These are phyloP conservation scores for Eospalax fontanierii DNA, from an alignment of 2,797 vertebrate species.

Conservation along the genomic window DNA sequence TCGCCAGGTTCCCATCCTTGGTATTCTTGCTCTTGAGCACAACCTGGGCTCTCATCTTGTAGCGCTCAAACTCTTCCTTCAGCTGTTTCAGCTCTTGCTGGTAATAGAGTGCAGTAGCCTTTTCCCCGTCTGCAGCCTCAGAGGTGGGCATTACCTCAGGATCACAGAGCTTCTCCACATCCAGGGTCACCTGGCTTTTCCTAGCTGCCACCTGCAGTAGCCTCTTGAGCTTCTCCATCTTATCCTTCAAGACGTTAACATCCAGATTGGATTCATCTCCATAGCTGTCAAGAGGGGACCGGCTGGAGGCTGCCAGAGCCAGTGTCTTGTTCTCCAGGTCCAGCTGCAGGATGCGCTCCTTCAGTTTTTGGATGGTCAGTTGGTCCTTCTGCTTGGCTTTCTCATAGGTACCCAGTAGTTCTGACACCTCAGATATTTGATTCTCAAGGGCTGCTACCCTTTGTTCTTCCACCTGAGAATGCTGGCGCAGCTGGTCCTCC, in stretches of 20 bases:
- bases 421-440: conserved; percentile 93
- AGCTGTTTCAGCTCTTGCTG: conserved; percentile 96
- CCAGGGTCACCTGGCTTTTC: conserved; percentile 88
- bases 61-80: conserved; percentile 97
- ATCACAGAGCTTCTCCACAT: conserved; percentile 89
- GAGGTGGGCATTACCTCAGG: conserved; percentile 78
- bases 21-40: conserved; percentile 95
- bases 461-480: conserved; percentile 92
- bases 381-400: conserved; percentile 95
- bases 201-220: conserved; percentile 91
- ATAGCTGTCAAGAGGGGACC: conserved; percentile 84
- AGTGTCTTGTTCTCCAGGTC: conserved; percentile 97
- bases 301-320: conserved; percentile 91
- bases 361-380: conserved; percentile 91
- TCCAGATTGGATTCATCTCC: conserved; percentile 92
- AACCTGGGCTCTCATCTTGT: conserved; percentile 95
- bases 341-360: conserved; percentile 94
- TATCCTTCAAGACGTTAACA: conserved; percentile 91
- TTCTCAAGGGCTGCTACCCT: conserved; percentile 94
- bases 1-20: conserved; percentile 93
- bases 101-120: conserved; percentile 88
- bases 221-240: conserved; percentile 94
- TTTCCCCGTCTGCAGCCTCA: conserved; percentile 89
- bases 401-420: conserved; percentile 94
- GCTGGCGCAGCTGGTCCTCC: conserved; percentile 92